Conservation (phyloP, 2,113 vertebrate genomes). For the Brachypodius melanocephalos region DNA sequence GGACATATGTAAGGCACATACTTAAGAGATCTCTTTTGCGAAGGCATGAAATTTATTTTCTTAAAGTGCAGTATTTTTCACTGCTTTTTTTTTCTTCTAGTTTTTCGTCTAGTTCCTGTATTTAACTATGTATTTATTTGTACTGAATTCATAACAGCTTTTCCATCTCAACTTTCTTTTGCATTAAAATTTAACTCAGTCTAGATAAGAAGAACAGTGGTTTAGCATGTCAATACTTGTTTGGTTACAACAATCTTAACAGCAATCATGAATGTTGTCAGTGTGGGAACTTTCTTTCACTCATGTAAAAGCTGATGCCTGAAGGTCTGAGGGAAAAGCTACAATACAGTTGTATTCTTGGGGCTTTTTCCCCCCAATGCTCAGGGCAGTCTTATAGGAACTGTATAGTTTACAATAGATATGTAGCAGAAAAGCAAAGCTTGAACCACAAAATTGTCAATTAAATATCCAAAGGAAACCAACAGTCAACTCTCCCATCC, state of each 20-base stretch:
- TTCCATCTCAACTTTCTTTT: neutral
- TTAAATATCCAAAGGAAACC: neutral
- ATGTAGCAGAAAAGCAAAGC: neutral
- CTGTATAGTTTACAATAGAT: neutral
- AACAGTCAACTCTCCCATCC: neutral
- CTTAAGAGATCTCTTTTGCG: neutral
- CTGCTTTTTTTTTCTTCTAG: accelerated
- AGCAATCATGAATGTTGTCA: neutral
- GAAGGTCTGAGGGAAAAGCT: neutral
- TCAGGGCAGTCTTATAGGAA: neutral
- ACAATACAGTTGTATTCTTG: neutral
- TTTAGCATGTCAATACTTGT: neutral
- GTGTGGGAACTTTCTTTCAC: neutral
- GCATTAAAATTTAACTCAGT: neutral
- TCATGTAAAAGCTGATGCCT: neutral
- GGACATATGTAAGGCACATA: neutral
- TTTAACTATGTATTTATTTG: neutral
- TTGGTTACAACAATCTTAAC: neutral
- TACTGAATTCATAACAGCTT: neutral
- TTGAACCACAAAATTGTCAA: neutral
- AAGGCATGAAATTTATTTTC: neutral
- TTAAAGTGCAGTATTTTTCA: neutral
- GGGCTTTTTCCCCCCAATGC: accelerated
- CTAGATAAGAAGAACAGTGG: neutral
- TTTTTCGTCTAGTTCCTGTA: neutral